phyloP scores from a whole-genome alignment of 2,797 vertebrate genomes.

The Anableps anableps region DNA sequence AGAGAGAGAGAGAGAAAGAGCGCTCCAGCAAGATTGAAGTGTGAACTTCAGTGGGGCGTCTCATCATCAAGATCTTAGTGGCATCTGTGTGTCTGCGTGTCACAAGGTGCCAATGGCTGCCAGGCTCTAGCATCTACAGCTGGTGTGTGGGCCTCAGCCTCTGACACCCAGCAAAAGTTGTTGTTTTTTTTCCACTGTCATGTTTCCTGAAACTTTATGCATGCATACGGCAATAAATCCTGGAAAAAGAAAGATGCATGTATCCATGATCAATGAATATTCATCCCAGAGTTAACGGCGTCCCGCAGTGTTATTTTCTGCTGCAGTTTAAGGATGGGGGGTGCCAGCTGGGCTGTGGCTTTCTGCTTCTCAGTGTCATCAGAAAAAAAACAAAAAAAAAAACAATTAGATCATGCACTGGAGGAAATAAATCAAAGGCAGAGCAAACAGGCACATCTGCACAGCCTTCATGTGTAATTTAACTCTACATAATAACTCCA shows the following conservation, averaged over 20 bases:
- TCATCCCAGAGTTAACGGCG: constrained; percentile 30
- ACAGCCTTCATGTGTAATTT: constrained; percentile 31
- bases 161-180: constrained; percentile 37
- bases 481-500: constrained; percentile 20
- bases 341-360: constrained; percentile 52
- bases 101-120: constrained; percentile 40
- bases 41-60: constrained; percentile 64
- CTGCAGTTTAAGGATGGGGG: constrained; percentile 41
- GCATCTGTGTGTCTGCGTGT: constrained; percentile 52
- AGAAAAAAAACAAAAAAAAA: not conserved
- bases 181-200: not conserved
- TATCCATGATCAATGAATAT: constrained; percentile 34
- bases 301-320: constrained; percentile 45
- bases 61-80: constrained; percentile 49
- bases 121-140: constrained; percentile 53
- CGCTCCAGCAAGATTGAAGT: constrained; percentile 58
- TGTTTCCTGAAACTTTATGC: constrained; percentile 23
- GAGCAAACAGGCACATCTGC: constrained; percentile 30
- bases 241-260: constrained; percentile 27
- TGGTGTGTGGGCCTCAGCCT: constrained; percentile 64
- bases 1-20: not conserved
- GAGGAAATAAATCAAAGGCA: constrained; percentile 45
- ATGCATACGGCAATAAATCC: constrained; percentile 21
- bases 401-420: constrained; percentile 39
- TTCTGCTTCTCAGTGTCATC: constrained; percentile 45